Evolutionary conservation across 2,797 vertebrate species (phyloP).

Genomic region (Siniperca obscura): DNA sequence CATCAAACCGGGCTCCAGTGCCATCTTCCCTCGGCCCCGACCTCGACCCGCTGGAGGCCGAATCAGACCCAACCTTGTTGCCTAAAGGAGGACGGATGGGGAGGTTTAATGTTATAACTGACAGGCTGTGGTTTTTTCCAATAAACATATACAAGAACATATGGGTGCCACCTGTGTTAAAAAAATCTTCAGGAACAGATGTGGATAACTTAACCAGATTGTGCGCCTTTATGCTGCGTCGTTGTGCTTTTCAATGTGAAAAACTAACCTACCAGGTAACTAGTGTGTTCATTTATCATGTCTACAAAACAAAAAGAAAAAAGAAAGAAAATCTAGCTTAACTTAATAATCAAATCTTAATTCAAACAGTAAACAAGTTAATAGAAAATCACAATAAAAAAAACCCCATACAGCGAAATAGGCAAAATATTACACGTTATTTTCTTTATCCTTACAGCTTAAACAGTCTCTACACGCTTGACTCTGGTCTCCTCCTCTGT

Average conservation of each 20-base stretch:
- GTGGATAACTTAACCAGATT: conserved; percentile 12
- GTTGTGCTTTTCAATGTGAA: neutral
- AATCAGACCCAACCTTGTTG: conserved; percentile 92
- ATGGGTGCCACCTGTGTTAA: conserved; percentile 8
- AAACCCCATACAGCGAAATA: neutral
- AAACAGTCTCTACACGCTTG: neutral
- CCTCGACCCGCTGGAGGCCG: conserved; percentile 85
- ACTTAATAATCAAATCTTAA: neutral
- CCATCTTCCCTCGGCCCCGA: conserved; percentile 86
- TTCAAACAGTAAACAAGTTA: neutral
- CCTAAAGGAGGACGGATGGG: conserved; percentile 78
- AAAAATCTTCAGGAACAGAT: conserved; percentile 39
- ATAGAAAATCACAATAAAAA: neutral
- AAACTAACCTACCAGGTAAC: neutral
- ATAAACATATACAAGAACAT: neutral
- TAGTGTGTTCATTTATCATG: neutral
- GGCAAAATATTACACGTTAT: neutral
- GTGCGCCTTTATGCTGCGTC: neutral
- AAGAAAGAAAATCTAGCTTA: neutral
- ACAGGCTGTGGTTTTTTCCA: neutral
- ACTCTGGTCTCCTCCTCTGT: neutral
- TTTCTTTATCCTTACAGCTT: neutral
- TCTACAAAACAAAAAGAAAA: neutral
- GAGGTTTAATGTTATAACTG: neutral
- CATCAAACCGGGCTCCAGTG: conserved; percentile 85